Base-by-base conservation (phyloP, 30 jellyfish, hydroid and myxozoan species). In the Phacellophora camtschatica region DNA sequence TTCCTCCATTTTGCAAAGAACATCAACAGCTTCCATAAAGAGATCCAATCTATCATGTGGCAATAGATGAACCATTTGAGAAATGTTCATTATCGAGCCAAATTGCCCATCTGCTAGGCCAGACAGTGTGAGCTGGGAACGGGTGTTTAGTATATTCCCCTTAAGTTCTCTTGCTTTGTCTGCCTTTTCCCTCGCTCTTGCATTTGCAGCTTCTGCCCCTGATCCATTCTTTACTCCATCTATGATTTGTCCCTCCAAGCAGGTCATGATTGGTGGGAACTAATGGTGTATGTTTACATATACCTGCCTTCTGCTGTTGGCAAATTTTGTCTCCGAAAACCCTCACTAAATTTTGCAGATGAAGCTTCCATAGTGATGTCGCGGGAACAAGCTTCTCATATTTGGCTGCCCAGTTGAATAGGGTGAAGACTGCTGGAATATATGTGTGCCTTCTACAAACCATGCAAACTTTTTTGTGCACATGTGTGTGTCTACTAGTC, bases 321-420 rank as follows among this genome's bases (percentile, higher is more conserved):
- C 51, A 63, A 63, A 31, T 29, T 23, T 63, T 63, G 56, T 63
- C 77, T 63, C 39, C 1, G 69, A 55, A 10, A 55, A 55, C 33
- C 69, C 69, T n/a, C 69, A 19, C 69, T 55, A 55, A 55, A 55
- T 6, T 55, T 55, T 33, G 69, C 69, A 55, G 69, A 10, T 55
- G 77, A 7, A 63, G 77, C 56, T 63, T 31, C 77, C 51, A 63
- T 63, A 63, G 27, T 31, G 77, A 61, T 31, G 77, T 63, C 1
- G 77, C 77, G 0, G 77, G 63, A 45, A 70, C 70, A 45, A 70
- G 84, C 84, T 70, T 70, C 45, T 70, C 84, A 42, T 70, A 70
- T 12, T 70, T 70, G 84, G 84, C 70, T 42, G 53, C 84, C 70
- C 59, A 70, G 51, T 70, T 70, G 25, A 70, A 70, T 39, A 42